A percentile compares a stretch with the other conserved stretches of the same genome.
Evolutionary conservation across 1,140 invertebrate species (phyloP).

Genomic region (Leptoteleia sp.): DNA sequence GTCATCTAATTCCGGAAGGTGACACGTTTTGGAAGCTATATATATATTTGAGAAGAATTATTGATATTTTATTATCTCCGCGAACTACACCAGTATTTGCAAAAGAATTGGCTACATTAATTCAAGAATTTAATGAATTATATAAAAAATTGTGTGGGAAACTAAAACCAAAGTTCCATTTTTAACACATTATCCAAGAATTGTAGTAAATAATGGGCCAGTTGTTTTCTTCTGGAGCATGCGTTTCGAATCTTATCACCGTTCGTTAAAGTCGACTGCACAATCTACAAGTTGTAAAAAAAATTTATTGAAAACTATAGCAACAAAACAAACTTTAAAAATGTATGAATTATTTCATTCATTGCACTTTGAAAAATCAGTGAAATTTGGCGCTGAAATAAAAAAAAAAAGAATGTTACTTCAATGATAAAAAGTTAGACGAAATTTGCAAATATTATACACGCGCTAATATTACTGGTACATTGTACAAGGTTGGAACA

Average conservation of each 20-base stretch:
- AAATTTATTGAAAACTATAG: slow-evolving; percentile 2
- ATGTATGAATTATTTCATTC: slow-evolving; percentile 2
- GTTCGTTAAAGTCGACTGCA: background rate
- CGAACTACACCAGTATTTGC: background rate
- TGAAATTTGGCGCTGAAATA: background rate
- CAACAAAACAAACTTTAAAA: background rate
- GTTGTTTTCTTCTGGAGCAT: background rate
- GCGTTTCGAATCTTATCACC: background rate
- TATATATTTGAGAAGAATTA: slow-evolving; percentile 3
- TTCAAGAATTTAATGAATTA: background rate
- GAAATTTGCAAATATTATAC: background rate
- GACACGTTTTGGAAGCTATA: background rate
- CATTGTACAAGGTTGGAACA: background rate
- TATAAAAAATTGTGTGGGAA: background rate
- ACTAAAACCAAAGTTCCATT: slow-evolving; percentile 7
- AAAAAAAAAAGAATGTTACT: background rate
- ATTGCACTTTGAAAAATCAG: background rate
- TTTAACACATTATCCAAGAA: slow-evolving; percentile 2
- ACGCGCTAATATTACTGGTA: background rate
- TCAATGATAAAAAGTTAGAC: background rate
- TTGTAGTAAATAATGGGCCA: slow-evolving; percentile 1
- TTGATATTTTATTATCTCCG: slow-evolving; percentile 1
- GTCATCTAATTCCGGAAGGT: background rate
- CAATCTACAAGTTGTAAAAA: background rate
- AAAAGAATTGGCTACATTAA: background rate